Evolutionary conservation across 2,113 vertebrate species (phyloP), one percentile per base, ranked within the genome.

Genomic region (Rallus limicola): DNA sequence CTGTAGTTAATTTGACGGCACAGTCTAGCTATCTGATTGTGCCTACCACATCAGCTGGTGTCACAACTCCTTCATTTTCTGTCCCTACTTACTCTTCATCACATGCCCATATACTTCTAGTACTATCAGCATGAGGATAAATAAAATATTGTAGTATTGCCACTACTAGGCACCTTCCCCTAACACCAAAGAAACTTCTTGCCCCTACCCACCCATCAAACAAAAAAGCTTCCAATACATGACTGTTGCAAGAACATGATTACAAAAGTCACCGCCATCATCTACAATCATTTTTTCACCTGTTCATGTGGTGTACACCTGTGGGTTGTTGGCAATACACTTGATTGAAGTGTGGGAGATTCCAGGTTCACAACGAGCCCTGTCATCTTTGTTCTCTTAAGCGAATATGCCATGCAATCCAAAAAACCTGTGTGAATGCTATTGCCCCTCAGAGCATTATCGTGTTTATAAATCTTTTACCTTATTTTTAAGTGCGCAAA

Each of bases 401-500:
- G 60, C 0, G 8, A 95, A 64, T 86, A 92, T 38, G 59, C 85
- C 84, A 46, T 7, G 26, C 92, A 96, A 81, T 60, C 79, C 85
- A 77, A 6, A 96, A 97, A 97, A 83, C 72, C 92, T 76, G 56
- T 71, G 79, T 93, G 88, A 69, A 69, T 6, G 63, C 84, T 91
- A 42, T 38, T 86, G 76, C 77, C 53, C 97, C 81, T 93, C 81
- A 82, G 13, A 94, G 93, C 82, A 92, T 91, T 84, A 84, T 4
- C 76, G 92, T 92, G 84, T 97, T 97, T 81, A 96, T 79, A 82
- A 70, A 67, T 92, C 87, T 94, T 97, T 88, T 71, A 91, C 93
- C 53, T 96, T n/a, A n/a, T n/a, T 96, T 96, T 92, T 88, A 97
- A 96, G 90, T 65, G 63, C 5, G 11, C 60, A 86, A 96, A 97